A percentile compares a stretch with the other conserved stretches of the same genome.
Evolutionary conservation across 2,113 vertebrate species (phyloP).

Genomic region (Cyanocitta stelleri): DNA sequence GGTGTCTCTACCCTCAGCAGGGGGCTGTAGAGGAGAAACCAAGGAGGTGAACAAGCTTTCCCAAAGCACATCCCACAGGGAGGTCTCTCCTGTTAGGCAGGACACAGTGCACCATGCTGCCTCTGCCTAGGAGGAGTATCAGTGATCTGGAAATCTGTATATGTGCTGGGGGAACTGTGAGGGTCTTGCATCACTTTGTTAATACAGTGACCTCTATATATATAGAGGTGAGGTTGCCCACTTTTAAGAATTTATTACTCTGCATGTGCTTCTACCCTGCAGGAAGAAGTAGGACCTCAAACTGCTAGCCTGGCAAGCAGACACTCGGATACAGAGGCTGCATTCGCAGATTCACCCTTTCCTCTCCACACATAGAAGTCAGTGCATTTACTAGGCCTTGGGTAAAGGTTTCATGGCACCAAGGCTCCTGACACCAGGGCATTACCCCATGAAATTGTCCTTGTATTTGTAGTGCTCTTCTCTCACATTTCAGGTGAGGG

Average conservation of each 20-base stretch:
- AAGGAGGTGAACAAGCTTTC: neutral
- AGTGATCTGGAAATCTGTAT: neutral
- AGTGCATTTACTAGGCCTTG: neutral
- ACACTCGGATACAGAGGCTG: neutral
- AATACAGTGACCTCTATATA: neutral
- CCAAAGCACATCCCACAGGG: neutral
- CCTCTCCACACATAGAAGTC: neutral
- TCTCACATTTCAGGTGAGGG: neutral
- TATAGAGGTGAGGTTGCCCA: neutral
- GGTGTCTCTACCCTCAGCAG: neutral
- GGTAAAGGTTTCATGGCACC: neutral
- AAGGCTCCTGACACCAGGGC: neutral
- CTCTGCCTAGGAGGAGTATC: neutral
- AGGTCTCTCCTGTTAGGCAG: neutral
- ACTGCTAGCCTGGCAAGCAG: neutral
- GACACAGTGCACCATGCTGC: fast-evolving
- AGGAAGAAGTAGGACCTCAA: neutral
- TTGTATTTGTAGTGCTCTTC: neutral
- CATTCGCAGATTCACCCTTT: neutral
- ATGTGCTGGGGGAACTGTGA: neutral
- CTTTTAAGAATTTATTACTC: neutral
- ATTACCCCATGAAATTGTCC: neutral
- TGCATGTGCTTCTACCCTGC: neutral
- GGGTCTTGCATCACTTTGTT: neutral
- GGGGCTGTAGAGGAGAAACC: neutral